Conservation (phyloP, 2,888 invertebrate genomes). For the Mythimna loreyi region DNA sequence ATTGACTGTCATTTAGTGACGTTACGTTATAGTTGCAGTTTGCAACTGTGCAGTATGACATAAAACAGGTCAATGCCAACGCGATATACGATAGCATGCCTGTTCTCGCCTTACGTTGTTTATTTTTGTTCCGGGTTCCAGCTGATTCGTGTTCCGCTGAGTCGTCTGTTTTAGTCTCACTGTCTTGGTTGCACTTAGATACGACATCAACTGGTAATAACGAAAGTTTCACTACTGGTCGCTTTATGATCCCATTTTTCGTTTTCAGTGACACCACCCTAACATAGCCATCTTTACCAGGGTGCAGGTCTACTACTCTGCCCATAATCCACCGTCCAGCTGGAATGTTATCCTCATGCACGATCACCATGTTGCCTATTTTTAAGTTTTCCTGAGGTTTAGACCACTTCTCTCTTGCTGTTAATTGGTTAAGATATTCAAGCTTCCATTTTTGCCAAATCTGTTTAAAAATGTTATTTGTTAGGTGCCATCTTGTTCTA, state of each 20-base stretch:
- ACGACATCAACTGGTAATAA: no score
- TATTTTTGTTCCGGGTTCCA: no score
- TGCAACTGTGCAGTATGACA: not conserved
- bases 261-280: slow-evolving; percentile 15
- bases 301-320: slow-evolving; percentile 1
- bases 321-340: slow-evolving; percentile 23
- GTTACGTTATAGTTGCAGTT: not conserved
- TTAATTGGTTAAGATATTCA: slow-evolving; percentile 19
- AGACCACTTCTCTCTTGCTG: slow-evolving; percentile 9
- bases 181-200: no score
- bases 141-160: no score
- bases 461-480: slow-evolving; percentile 3
- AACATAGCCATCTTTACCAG: slow-evolving; percentile 1
- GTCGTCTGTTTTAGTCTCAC: no score
- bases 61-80: not conserved
- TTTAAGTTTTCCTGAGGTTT: not conserved
- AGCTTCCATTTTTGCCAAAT: slow-evolving; percentile 2
- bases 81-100: no score
- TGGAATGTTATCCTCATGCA: slow-evolving; percentile 19
- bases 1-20: not conserved
- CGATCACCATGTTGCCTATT: slow-evolving; percentile 13
- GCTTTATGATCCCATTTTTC: slow-evolving; percentile 13
- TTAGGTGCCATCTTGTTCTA: not conserved
- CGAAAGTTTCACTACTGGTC: no score
- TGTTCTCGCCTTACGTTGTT: no score